Percentiles rank a stretch among this genome's conserved stretches.
phyloP scores from a whole-genome alignment of 1,140 invertebrate genomes.

The Leptopilina boulardi region DNA sequence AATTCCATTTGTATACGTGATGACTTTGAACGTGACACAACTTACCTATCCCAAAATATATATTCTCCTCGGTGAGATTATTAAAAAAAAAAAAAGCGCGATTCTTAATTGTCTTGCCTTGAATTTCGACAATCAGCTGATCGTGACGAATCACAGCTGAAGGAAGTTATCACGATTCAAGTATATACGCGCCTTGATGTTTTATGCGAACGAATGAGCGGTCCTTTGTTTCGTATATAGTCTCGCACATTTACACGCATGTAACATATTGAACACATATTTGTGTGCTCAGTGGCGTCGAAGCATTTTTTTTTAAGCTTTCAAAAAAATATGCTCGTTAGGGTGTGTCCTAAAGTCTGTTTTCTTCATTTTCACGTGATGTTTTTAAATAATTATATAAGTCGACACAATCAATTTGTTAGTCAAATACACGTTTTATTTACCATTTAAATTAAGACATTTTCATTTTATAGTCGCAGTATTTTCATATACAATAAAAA shows the following conservation, averaged over 20 bases:
- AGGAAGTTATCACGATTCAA: constrained; percentile 21
- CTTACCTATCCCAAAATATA: constrained; percentile 39
- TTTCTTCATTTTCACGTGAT: background rate
- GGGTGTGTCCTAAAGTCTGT: background rate
- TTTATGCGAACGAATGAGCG: constrained; percentile 57
- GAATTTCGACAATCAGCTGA: constrained; percentile 57
- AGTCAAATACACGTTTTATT: too few species aligned
- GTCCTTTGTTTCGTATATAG: constrained; percentile 59
- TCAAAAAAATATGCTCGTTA: background rate
- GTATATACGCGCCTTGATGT: constrained; percentile 46
- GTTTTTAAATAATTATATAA: too few species aligned
- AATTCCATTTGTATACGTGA: constrained; percentile 25
- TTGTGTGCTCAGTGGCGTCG: constrained; percentile 1
- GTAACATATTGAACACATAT: constrained; percentile 38
- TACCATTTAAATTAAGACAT: too few species aligned
- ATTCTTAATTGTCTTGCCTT: constrained; percentile 22
- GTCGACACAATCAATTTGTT: background rate
- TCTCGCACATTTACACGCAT: constrained; percentile 43
- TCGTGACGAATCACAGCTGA: constrained; percentile 52
- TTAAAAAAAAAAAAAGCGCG: constrained; percentile 5
- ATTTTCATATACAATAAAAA: too few species aligned
- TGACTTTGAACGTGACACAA: constrained; percentile 16
- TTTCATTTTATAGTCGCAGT: too few species aligned
- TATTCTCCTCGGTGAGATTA: background rate
- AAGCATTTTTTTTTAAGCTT: background rate